These are phyloP conservation scores for Sarcophaga rosellei DNA, from an alignment of 2,888 invertebrate genomes.

Conservation along the genomic window DNA sequence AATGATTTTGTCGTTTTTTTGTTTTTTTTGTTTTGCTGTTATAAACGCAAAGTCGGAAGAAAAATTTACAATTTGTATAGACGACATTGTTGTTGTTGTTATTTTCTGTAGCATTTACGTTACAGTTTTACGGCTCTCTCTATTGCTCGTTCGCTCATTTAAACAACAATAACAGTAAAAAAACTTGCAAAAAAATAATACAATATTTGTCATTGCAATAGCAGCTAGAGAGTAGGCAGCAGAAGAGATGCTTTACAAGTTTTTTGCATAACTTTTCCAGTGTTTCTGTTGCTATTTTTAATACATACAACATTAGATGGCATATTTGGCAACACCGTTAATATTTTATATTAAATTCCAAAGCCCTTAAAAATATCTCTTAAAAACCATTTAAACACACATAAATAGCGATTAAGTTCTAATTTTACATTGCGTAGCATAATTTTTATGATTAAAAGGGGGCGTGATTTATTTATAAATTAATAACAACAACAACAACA, in stretches of 20 bases:
- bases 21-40: background rate
- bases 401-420: no score
- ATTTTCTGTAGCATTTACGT: slow-evolving; percentile 24
- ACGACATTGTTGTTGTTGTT: slow-evolving; percentile 25
- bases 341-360: no score
- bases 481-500: background rate
- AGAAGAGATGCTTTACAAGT: background rate
- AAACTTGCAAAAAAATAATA: background rate
- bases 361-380: no score
- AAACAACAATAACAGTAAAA: slow-evolving; percentile 21
- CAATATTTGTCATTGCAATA: slow-evolving; percentile 20
- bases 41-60: slow-evolving; percentile 64
- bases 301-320: no score
- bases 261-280: background rate
- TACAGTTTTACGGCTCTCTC: slow-evolving; percentile 33
- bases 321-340: no score
- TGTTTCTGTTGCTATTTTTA: no score
- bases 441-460: background rate
- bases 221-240: slow-evolving; percentile 6
- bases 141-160: slow-evolving; percentile 14
- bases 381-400: no score
- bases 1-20: background rate
- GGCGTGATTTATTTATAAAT: slow-evolving; percentile 6
- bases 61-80: slow-evolving; percentile 57
- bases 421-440: no score